Conservation (phyloP, 2,797 vertebrate genomes). For the Lepus oiostolus region DNA sequence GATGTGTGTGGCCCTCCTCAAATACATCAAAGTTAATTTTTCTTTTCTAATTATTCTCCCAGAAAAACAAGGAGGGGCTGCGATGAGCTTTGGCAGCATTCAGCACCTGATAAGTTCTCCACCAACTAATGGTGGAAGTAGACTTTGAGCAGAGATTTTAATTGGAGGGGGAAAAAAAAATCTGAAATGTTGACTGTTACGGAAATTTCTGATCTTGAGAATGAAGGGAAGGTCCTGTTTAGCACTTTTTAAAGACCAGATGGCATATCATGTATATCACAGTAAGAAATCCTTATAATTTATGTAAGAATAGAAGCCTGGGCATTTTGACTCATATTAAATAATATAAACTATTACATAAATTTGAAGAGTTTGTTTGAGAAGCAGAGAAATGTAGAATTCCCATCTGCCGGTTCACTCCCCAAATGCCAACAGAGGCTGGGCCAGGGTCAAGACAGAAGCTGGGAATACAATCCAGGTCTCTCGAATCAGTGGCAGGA, state of each 20-base stretch:
- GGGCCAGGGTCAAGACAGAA: no score
- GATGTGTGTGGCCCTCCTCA: not conserved
- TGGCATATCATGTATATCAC: not conserved
- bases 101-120: not conserved
- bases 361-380: slow-evolving; percentile 36
- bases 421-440: no score
- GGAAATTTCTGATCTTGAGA: slow-evolving; percentile 10
- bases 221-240: not conserved
- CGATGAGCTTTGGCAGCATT: not conserved
- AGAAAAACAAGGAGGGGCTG: not conserved
- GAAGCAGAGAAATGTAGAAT: no score
- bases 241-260: not conserved
- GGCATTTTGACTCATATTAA: slow-evolving; percentile 28
- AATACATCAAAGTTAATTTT: slow-evolving; percentile 19
- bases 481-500: no score
- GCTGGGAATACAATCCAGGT: no score
- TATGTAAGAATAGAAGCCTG: slow-evolving; percentile 34
- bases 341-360: not conserved
- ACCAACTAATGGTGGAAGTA: not conserved
- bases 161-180: not conserved
- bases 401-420: no score
- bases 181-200: slow-evolving; percentile 3
- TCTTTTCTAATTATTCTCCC: slow-evolving; percentile 7
- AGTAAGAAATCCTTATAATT: slow-evolving; percentile 18
- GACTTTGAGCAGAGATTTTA: slow-evolving; percentile 17